Conservation (phyloP, 1,140 invertebrate species). For the Papilio polyxenes region DNA sequence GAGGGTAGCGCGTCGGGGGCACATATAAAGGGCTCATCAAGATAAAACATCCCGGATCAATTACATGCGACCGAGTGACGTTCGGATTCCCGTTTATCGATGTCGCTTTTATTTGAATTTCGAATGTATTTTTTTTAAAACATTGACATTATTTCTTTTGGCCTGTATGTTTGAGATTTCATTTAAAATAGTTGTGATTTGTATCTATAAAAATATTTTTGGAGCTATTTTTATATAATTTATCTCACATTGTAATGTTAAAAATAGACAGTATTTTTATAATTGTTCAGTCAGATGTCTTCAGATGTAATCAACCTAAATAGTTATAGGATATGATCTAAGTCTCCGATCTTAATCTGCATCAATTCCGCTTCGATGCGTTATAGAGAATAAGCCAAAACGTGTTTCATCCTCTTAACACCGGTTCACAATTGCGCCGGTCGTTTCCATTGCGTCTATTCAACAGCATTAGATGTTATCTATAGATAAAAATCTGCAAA, state of each 20-base stretch:
- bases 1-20: conserved; percentile 76
- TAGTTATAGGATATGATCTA: not conserved
- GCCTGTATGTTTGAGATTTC: not conserved
- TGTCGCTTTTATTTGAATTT: conserved; percentile 58
- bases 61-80: conserved; percentile 76
- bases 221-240: conserved; percentile 17
- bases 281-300: conserved; percentile 14
- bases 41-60: conserved; percentile 79
- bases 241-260: not conserved
- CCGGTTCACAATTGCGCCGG: conserved; percentile 49
- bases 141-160: conserved; percentile 46
- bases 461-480: conserved; percentile 65
- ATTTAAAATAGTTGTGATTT: conserved; percentile 18
- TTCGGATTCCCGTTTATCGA: conserved; percentile 72
- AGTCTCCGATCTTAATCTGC: conserved; percentile 44
- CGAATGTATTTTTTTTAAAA: conserved; percentile 50
- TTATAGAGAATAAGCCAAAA: conserved; percentile 46
- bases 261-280: not conserved
- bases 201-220: conserved; percentile 11
- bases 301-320: conserved; percentile 28
- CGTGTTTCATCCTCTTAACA: conserved; percentile 56
- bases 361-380: conserved; percentile 49
- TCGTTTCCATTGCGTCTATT: conserved; percentile 60
- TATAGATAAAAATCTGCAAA: conserved; percentile 67
- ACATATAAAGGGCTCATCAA: conserved; percentile 78